These are phyloP conservation scores for Girardinus metallicus DNA, from an alignment of 2,797 vertebrate species.

Conservation along the genomic window DNA sequence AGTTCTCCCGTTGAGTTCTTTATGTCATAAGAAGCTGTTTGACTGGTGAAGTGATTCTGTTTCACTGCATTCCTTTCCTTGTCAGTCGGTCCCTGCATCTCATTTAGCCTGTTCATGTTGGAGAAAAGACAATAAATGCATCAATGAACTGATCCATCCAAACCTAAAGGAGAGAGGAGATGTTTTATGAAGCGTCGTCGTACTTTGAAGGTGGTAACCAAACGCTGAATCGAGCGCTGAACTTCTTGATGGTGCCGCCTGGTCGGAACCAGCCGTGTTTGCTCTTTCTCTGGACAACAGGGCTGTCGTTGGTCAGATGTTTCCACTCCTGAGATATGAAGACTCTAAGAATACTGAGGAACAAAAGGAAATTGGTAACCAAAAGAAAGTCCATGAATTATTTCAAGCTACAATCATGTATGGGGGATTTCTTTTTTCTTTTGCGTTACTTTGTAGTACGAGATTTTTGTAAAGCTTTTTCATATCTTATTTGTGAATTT, in stretches of 20 bases:
- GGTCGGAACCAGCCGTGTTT: constrained; percentile 92
- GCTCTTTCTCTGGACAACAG: constrained; percentile 87
- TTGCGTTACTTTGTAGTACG: too few relatives aligned
- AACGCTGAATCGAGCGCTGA: constrained; percentile 90
- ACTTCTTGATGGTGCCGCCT: constrained; percentile 92
- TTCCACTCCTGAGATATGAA: constrained; percentile 95
- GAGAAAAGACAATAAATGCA: not conserved
- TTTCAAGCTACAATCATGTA: not conserved
- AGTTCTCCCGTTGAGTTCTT: constrained; percentile 91
- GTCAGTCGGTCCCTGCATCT: constrained; percentile 84
- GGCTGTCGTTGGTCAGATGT: constrained; percentile 88
- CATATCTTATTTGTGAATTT: too few relatives aligned
- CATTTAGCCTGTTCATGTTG: constrained; percentile 81
- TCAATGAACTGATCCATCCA: not conserved
- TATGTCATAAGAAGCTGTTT: constrained; percentile 87
- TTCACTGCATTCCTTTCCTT: constrained; percentile 85
- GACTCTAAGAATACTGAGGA: constrained; percentile 86
- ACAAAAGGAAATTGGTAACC: not conserved
- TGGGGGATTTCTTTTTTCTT: too few relatives aligned
- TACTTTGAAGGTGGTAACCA: constrained; percentile 94
- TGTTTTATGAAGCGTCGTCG: not conserved
- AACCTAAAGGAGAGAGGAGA: not conserved
- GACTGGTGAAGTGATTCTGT: constrained; percentile 86
- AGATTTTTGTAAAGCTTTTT: too few relatives aligned
- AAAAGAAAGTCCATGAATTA: not conserved